These are phyloP conservation scores for Cheiracanthium punctorium DNA, from an alignment of 2,888 invertebrate species.

Conservation along the genomic window DNA sequence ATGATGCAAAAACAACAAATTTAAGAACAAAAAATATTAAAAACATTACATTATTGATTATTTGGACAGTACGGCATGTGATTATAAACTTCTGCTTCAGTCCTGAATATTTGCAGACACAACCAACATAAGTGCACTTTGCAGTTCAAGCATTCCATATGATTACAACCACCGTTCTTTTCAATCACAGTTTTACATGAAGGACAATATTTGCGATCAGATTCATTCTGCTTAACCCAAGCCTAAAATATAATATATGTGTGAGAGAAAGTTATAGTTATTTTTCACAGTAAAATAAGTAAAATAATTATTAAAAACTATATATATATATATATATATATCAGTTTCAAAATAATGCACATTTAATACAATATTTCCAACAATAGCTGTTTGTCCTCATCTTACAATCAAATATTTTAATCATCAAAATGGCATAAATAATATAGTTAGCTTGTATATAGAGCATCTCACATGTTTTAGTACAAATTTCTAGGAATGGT, in stretches of 20 bases:
- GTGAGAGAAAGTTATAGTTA: background rate
- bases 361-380: no score
- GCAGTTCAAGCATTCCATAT: constrained; percentile 59
- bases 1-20: no score
- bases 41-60: no score
- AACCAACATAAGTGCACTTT: constrained; percentile 56
- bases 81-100: constrained; percentile 33
- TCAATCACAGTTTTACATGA: constrained; percentile 48
- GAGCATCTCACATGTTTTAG: no score
- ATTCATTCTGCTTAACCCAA: constrained; percentile 43
- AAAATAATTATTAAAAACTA: background rate
- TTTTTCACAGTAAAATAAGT: background rate
- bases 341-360: no score
- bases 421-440: no score
- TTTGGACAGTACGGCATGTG: constrained; percentile 46
- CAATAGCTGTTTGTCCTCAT: no score
- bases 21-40: no score
- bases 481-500: no score
- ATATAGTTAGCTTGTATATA: no score
- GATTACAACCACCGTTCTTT: constrained; percentile 53
- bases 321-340: no score
- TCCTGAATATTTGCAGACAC: constrained; percentile 42
- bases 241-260: constrained; percentile 10
- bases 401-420: no score
- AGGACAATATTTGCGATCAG: constrained; percentile 44